Base-by-base conservation (phyloP, 92 coral and sea anemone genomes). In the Umimayanthus kanabou region DNA sequence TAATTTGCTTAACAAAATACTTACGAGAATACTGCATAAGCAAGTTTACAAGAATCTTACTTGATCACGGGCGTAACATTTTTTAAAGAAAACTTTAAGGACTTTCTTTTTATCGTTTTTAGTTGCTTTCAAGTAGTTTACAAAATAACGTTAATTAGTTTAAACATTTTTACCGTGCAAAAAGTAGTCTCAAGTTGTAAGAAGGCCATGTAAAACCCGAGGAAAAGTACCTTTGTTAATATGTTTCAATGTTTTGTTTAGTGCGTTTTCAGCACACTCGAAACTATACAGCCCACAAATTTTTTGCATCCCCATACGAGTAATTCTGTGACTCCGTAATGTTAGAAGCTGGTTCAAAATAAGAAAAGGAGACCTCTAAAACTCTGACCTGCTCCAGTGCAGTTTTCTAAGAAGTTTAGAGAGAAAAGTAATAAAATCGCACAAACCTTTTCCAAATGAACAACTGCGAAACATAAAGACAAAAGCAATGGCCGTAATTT, bases 381-480 rank as follows among this genome's bases (percentile, higher is more conserved):
- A 14, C 10, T 73, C 45, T 6, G 39, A 47, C 39, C 9, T 43
- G 58, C 43, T 43, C 81, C 65, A 8, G 72, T 22, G 70, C 74
- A 64, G 15, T 39, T 61, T 81, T 8, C 9, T 6, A 80, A 42
- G 67, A 43, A 70, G 6, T 10, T 11, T 43, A 26, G 30, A 47
- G 42, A 37, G n/a, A 3, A 69, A 83, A 26, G 45, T 22, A 70
- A 1, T 69, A 39, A 67, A 66, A 15, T n/a, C 18, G 25, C 61
- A 83, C 87, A 69, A 83, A 83, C 87, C 87, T 83, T 47, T 70
- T 25, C 57, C 87, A 83, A 70, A 25, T 83, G 87, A 47, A 72
- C 14, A 25, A 26, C 87, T 28, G 15, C 67, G 66, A 22, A 83
- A 23, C 28, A 83, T 28, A 61, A 83, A 30, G 22, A 83, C 18